Base-by-base conservation (phyloP, 2,888 invertebrate species). In the Dynastes grantii region DNA sequence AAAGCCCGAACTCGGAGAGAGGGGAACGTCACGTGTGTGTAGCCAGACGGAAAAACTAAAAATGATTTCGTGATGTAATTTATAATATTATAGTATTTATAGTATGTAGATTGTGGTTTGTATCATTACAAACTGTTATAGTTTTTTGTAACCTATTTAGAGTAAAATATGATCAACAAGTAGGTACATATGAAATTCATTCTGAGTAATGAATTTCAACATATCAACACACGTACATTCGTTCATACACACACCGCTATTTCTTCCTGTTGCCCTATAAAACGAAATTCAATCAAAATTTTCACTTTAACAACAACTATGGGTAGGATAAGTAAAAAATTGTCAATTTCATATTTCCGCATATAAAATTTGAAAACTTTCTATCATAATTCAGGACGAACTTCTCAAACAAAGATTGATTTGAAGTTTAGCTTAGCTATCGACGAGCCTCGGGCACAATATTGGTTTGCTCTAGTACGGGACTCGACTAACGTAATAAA, bases 351-450 rank as follows among this genome's bases (percentile, higher is more conserved):
- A 63, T 29, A 27, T 27, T 58, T 16, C 70, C 51, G 68, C 61
- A 70, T 77, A 77, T 77, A 63, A 77, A 77, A 77, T 77, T 68
- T 61, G 70, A 61, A 70, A 77, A 70, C 61, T 77, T 77, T 63
- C 51, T 55, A 49, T 55, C 55, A 71, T 51, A 32, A 53, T 53
- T 53, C 16, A 53, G 16, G n/a, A 53, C 49, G 61, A 77, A 77
- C 77, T 77, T 77, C 58, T 61, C 68, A 70, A 77, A 77, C 70
- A 77, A 77, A 77, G 77, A 77, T 51, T 77, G 61, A 77, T 77
- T 70, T 61, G 77, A 70, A 77, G 77, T 77, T 70, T 63, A 70
- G 61, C 40, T 55, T 49, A 71, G 49, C 61, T 63, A 53, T 58
- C 37, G 58, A 71, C 71, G 29, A 64, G 29, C 51, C 67, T 49